Evolutionary conservation across 64 coral and sea anemone genomes (phyloP), one percentile per base, ranked within the genome.

Genomic region (Trachythela sp.): DNA sequence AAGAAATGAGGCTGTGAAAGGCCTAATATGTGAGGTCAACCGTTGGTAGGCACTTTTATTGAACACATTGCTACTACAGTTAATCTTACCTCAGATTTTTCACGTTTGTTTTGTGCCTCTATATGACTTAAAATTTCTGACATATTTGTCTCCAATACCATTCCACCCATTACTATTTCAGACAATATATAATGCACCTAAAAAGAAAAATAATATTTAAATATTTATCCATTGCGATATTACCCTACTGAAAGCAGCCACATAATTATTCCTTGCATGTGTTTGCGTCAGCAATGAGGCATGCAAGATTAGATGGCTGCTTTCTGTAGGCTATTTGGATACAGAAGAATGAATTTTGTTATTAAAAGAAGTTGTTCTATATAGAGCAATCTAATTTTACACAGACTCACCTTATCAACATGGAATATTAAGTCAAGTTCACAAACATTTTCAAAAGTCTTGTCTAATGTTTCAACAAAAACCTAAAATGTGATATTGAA

Each of bases 391-490:
- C n/a, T n/a, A n/a, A n/a, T n/a, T n/a, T n/a, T n/a, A n/a, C n/a
- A n/a, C n/a, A n/a, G n/a, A n/a, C n/a, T n/a, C n/a, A 99, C 96
- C 93, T 93, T 99, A 26, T 99, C 96, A 86, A 94, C 86, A 54
- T 99, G 96, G 86, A 99, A 99, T 51, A 99, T 99, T 31, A 99
- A 88, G 85, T 99, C 96, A 33, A 99, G 89, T 30, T 99, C 96
- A 88, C 96, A 99, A 54, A 99, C 96, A 93, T 99, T 99, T 33
- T 99, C 96, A 95, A 99, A 99, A 51, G 93, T 95, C 35, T 99
- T 99, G 87, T 99, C 96, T 84, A 99, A 92, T 40, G 96, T 99
- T 83, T 99, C 96, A 54, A 99, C 96, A 99, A 99, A 99, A 51
- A 99, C 96, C 96, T 99, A 39, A 88, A 56, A 89, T n/a, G 64